phyloP scores from a whole-genome alignment of 2,113 vertebrate species.

The Hippocampus mohnikei region DNA sequence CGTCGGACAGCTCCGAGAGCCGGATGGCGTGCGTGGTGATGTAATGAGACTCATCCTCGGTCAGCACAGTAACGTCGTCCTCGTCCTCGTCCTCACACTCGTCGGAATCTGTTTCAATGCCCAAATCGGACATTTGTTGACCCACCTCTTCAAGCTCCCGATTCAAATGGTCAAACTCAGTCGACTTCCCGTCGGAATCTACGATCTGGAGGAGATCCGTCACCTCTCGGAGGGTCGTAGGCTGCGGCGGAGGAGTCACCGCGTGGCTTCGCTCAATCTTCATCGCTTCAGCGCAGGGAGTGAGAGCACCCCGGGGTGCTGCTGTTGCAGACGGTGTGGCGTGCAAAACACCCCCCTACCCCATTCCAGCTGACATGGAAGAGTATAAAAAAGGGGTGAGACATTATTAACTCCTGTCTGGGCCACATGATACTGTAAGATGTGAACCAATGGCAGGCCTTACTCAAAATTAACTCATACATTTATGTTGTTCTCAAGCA shows the following conservation, averaged over 20 bases:
- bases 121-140: background rate
- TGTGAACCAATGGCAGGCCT: conserved; percentile 1
- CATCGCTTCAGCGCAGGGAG: conserved; percentile 19
- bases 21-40: conserved; percentile 95
- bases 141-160: background rate
- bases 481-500: background rate
- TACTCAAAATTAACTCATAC: background rate
- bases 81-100: conserved; percentile 47
- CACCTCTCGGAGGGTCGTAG: conserved; percentile 19
- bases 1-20: conserved; percentile 83
- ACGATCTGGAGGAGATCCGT: conserved; percentile 26
- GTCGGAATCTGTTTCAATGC: conserved; percentile 47
- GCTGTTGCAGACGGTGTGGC: background rate
- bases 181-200: background rate
- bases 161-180: background rate
- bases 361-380: conserved; percentile 38
- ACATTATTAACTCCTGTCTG: conserved; percentile 40
- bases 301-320: background rate
- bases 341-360: background rate
- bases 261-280: conserved; percentile 49
- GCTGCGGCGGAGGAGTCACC: conserved; percentile 23
- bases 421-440: conserved; percentile 23
- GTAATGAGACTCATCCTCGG: conserved; percentile 82
- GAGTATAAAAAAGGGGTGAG: conserved; percentile 48
- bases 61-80: conserved; percentile 51